A percentile compares a stretch with the other conserved stretches of the same genome.
Evolutionary conservation across 2,113 vertebrate genomes (phyloP).

Genomic region (Lepisosteus oculatus): DNA sequence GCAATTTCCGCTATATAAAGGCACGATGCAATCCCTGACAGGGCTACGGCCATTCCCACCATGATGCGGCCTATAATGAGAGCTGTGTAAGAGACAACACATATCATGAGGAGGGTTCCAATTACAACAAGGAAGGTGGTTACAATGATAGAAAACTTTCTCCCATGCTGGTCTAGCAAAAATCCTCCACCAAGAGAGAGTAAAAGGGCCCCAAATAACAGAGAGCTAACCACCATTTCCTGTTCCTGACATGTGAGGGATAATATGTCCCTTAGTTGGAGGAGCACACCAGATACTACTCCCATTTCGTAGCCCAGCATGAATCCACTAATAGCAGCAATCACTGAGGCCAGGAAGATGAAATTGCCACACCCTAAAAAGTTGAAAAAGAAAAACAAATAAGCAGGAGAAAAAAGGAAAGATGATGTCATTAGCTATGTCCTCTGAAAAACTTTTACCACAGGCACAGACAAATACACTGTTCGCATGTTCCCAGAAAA

Average conservation of each 20-base stretch:
- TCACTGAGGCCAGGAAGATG: constrained; percentile 71
- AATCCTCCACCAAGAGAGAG: constrained; percentile 80
- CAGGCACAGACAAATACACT: no score
- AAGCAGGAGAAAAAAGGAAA: not conserved
- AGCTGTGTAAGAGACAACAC: constrained; percentile 63
- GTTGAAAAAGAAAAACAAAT: constrained; percentile 28
- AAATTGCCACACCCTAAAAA: constrained; percentile 74
- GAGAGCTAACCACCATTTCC: constrained; percentile 84
- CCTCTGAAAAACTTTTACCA: no score
- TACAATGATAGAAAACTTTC: constrained; percentile 78
- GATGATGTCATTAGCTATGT: not conserved
- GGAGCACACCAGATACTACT: constrained; percentile 87
- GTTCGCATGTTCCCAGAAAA: no score
- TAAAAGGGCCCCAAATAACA: constrained; percentile 83
- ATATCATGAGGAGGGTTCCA: constrained; percentile 72
- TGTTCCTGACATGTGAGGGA: constrained; percentile 81
- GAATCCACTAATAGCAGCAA: constrained; percentile 85
- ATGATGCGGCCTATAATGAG: constrained; percentile 77
- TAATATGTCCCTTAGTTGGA: constrained; percentile 78
- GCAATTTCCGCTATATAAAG: constrained; percentile 93
- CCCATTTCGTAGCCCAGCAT: constrained; percentile 90
- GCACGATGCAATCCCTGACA: constrained; percentile 85
- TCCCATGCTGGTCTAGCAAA: constrained; percentile 84
- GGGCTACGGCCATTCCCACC: constrained; percentile 84
- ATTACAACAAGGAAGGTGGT: constrained; percentile 74